Evolutionary conservation across 2,797 vertebrate genomes (phyloP), one percentile per base, ranked within the genome.

Genomic region (Chaenodraco wilsoni): DNA sequence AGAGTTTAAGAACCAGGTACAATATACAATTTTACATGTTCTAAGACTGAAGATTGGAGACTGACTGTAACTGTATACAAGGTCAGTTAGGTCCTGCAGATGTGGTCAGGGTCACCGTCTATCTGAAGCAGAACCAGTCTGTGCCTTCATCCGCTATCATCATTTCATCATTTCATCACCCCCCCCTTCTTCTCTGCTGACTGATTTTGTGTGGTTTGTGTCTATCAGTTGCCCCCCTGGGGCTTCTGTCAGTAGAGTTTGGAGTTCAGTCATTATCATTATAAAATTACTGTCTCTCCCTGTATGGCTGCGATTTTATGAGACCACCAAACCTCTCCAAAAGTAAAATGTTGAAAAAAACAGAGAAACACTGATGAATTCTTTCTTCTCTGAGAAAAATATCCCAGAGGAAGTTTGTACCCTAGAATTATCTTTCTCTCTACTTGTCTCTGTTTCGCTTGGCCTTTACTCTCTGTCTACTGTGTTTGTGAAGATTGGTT

Each of bases 391-490:
- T 52, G 79, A 81, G 80, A 87, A 91, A 90, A 93, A 93, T 87
- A 91, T 91, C 91, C 89, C 81, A 89, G 83, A 91, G 91, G 91
- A 92, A 87, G 87, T 86, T 84, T 84, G 75, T 55, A 92, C 86
- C 90, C 88, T 91, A 90, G 84, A 94, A 93, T 93, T 90, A 93
- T 90, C 88, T 84, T 68, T 57, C 68, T 69, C 79, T 76, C 59
- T 65, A 13, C 65, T 74, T 69, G 72, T 54, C 66, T 63, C 60
- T 77, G 66, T 71, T 65, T 87, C 67, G 56, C 58, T 77, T 15
- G 27, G 69, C 85, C 83, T 78, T 48, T 84, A 83, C 76, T 76
- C 74, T 83, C 64, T 56, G 77, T 83, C 75, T 68, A 10, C 73
- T 83, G 73, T 89, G 86, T 91, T 87, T 89, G 68, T 62, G 63